Evolutionary conservation across 1,140 invertebrate species (phyloP).

Genomic region (Pseudomyrmex flavicornis): DNA sequence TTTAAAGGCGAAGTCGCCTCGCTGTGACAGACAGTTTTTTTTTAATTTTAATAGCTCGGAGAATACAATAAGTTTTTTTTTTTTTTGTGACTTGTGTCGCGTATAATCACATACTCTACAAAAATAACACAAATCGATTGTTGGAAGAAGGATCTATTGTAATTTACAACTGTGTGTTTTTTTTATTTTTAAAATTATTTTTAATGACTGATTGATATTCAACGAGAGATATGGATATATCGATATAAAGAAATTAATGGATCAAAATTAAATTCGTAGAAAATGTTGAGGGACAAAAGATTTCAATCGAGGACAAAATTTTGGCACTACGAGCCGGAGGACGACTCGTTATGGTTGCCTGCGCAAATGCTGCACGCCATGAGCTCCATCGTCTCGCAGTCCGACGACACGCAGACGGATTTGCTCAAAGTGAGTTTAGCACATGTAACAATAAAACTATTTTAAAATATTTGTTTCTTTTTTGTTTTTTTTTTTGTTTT

Average conservation of each 20-base stretch:
- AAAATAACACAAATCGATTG: neutral
- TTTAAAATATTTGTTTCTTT: too few species aligned
- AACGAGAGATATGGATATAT: neutral
- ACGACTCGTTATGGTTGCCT: slow-evolving; percentile 95
- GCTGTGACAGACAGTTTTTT: neutral
- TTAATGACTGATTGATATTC: neutral
- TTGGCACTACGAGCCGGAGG: slow-evolving; percentile 93
- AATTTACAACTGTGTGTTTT: neutral
- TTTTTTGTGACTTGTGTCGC: neutral
- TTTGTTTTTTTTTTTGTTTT: too few species aligned
- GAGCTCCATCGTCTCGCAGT: slow-evolving; percentile 90
- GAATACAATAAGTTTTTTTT: neutral
- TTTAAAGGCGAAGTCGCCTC: slow-evolving; percentile 15
- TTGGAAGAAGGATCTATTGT: neutral
- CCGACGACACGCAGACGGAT: slow-evolving; percentile 91
- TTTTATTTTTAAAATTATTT: neutral
- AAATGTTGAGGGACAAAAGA: slow-evolving; percentile 94
- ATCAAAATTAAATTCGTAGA: slow-evolving; percentile 85
- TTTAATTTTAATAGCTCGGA: neutral
- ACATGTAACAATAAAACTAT: neutral
- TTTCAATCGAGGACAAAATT: slow-evolving; percentile 88
- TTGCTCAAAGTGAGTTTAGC: slow-evolving; percentile 87
- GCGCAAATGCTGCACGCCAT: slow-evolving; percentile 94
- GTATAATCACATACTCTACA: too few species aligned
- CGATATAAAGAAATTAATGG: neutral